These are phyloP conservation scores for Heteractis magnifica DNA, from an alignment of 92 coral and sea anemone species.

Conservation along the genomic window DNA sequence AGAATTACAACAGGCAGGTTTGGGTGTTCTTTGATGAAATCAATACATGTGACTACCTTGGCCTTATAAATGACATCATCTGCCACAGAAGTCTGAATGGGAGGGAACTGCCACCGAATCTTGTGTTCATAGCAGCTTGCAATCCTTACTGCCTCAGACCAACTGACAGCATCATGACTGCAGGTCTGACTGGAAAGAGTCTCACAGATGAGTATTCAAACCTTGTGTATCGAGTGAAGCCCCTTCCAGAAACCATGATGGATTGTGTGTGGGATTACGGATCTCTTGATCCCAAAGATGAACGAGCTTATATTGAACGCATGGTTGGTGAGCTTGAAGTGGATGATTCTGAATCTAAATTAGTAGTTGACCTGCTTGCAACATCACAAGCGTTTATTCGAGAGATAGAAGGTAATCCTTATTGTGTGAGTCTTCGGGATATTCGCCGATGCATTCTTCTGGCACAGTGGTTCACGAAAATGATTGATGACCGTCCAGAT, in stretches of 20 bases:
- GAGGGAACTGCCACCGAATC: constrained; percentile 51
- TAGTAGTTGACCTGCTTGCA: constrained; percentile 57
- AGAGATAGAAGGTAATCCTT: constrained; percentile 52
- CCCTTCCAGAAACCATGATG: constrained; percentile 83
- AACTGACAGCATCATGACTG: constrained; percentile 39
- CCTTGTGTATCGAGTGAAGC: constrained; percentile 82
- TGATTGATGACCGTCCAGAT: constrained; percentile 33
- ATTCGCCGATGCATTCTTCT: constrained; percentile 79
- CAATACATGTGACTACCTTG: constrained; percentile 81
- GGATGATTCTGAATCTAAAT: neutral
- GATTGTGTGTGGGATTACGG: constrained; percentile 93
- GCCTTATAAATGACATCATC: constrained; percentile 75
- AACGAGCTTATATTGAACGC: constrained; percentile 62
- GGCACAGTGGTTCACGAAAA: constrained; percentile 63
- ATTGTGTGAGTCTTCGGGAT: constrained; percentile 80
- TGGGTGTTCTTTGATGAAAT: constrained; percentile 87
- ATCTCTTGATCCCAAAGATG: constrained; percentile 70
- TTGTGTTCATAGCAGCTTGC: constrained; percentile 75
- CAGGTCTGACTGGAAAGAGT: constrained; percentile 72
- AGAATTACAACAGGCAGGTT: constrained; percentile 34
- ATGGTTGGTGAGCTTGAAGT: constrained; percentile 54
- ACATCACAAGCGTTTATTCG: constrained; percentile 68
- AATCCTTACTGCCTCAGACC: constrained; percentile 76
- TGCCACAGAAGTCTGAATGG: constrained; percentile 74
- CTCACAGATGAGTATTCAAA: constrained; percentile 75